These are phyloP conservation scores for Heliconius hermathena DNA, from an alignment of 1,140 invertebrate genomes.

Conservation along the genomic window DNA sequence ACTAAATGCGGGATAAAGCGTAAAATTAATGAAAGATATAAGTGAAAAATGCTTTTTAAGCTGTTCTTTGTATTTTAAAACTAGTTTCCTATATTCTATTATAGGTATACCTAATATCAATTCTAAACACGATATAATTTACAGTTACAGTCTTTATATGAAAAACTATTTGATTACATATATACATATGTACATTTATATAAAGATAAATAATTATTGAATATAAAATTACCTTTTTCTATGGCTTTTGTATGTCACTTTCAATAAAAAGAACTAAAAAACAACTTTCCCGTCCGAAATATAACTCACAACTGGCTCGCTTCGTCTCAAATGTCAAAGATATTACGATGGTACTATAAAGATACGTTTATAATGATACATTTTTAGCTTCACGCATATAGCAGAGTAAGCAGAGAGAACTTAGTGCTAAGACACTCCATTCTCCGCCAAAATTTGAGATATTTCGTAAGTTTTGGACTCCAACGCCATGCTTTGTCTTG, in stretches of 20 bases:
- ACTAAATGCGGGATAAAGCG: no score
- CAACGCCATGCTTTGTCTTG: no score
- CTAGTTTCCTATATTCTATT: no score
- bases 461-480: neutral
- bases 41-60: no score
- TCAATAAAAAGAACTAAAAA: neutral
- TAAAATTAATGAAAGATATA: no score
- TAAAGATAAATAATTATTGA: neutral
- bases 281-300: neutral
- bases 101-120: no score
- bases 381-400: neutral
- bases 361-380: neutral
- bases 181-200: neutral
- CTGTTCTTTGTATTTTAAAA: no score
- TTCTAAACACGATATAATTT: no score
- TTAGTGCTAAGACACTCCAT: neutral
- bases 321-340: constrained; percentile 5
- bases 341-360: neutral
- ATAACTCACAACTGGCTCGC: neutral
- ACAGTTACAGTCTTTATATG: neutral
- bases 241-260: neutral
- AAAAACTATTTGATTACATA: neutral
- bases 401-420: neutral
- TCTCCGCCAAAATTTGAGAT: neutral
- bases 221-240: neutral